A percentile compares a stretch with the other conserved stretches of the same genome.
Evolutionary conservation across 2,113 vertebrate species (phyloP).

Genomic region (Oncorhynchus clarkii): DNA sequence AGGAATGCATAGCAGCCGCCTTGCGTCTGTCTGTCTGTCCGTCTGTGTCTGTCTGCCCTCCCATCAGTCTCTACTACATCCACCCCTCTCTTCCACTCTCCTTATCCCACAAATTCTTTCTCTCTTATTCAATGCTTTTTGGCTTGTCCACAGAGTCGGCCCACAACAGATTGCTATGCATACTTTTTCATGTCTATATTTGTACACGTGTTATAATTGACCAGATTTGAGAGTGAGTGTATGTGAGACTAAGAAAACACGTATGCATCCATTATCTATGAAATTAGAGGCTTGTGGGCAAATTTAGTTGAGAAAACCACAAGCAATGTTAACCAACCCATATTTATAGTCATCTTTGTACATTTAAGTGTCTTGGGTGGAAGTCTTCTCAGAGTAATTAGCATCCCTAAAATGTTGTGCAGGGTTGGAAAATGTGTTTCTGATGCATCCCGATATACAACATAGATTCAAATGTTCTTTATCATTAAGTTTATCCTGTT

Average conservation of each 20-base stretch:
- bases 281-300: constrained; percentile 21
- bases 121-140: constrained; percentile 37
- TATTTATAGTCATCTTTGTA: constrained; percentile 36
- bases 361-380: neutral
- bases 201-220: constrained; percentile 16
- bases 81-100: neutral
- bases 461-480: neutral
- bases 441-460: constrained; percentile 19
- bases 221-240: neutral
- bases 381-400: constrained; percentile 27
- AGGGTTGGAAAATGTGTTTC: constrained; percentile 34
- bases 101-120: constrained; percentile 29
- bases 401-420: constrained; percentile 36
- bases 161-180: constrained; percentile 38
- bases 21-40: constrained; percentile 3
- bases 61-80: neutral
- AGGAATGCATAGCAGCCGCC: constrained; percentile 21
- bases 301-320: constrained; percentile 28
- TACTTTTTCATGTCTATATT: constrained; percentile 28
- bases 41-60: neutral
- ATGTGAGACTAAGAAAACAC: constrained; percentile 7
- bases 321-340: constrained; percentile 29
- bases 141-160: constrained; percentile 46
- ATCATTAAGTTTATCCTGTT: neutral
- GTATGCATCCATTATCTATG: constrained; percentile 10